A percentile compares a stretch with the other conserved stretches of the same genome.
Evolutionary conservation across 1,140 invertebrate genomes (phyloP).

Genomic region (Lordiphosa collinella): DNA sequence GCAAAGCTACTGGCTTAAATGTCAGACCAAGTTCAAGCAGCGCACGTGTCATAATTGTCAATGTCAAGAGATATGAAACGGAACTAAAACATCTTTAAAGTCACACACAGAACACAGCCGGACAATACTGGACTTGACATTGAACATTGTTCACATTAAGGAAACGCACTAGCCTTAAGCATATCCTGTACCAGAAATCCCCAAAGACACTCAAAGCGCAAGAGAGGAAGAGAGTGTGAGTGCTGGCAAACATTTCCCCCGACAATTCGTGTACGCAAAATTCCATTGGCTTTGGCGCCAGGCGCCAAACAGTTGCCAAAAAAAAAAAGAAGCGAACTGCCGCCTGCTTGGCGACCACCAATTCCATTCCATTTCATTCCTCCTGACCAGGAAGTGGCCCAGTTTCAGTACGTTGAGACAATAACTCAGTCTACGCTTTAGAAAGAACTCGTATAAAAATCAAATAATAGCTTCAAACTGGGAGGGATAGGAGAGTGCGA

Average conservation of each 20-base stretch:
- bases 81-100: conserved; percentile 45
- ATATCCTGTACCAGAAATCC: conserved; percentile 35
- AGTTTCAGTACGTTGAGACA: conserved; percentile 48
- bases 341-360: conserved; percentile 23
- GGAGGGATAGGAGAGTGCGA: conserved; percentile 2
- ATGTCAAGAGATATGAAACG: conserved; percentile 48
- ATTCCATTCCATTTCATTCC: background rate
- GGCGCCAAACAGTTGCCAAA: conserved; percentile 25
- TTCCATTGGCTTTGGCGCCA: conserved; percentile 16
- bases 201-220: conserved; percentile 1
- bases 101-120: conserved; percentile 6
- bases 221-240: conserved; percentile 4
- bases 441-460: conserved; percentile 63
- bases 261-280: conserved; percentile 26
- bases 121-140: conserved; percentile 44
- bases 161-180: conserved; percentile 59
- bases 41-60: conserved; percentile 68
- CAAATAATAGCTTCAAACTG: conserved; percentile 64
- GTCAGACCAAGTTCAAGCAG: too few relatives aligned
- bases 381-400: conserved; percentile 39
- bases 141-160: conserved; percentile 61
- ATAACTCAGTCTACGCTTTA: conserved; percentile 50
- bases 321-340: conserved; percentile 8
- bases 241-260: conserved; percentile 23
- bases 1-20: conserved; percentile 5